Evolutionary conservation across 1,140 invertebrate species (phyloP), one percentile per base, ranked within the genome.

Genomic region (Thaumetopoea pityocampa): DNA sequence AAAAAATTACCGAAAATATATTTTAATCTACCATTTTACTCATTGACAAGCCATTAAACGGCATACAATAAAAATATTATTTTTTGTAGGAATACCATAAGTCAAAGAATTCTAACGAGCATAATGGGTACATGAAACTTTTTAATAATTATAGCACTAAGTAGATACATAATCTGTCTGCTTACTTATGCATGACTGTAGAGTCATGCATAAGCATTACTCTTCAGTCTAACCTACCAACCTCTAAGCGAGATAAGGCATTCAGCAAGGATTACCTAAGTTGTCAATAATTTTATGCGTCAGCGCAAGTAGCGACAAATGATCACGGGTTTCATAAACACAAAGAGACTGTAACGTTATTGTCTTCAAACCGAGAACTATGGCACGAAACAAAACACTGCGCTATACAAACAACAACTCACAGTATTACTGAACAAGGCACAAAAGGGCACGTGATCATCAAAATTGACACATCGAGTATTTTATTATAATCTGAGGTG

Each of bases 321-420:
- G 35, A 8, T 38, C 33, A 62, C 42, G 42, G 46, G 37, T 55
- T 52, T 51, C 59, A 55, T 51, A 61, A n/a, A 53, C 65, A 74
- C 67, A 74, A 74, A 71, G 67, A 62, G 64, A 55, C 40, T 36
- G 29, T 34, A 44, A 53, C 29, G 20, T 56, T 43, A 44, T 44
- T 61, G 38, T 61, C 24, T 38, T 36, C 46, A 16, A 30, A 34
- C 4, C 23, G 19, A 38, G 15, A 32, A 10, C 16, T 15, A 3
- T 20, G 42, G 6, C 45, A 51, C 50, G 38, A 56, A 51, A 62
- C 43, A 58, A 57, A 61, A 53, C 51, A 68, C 50, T 32, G 59
- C 42, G 45, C 42, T 38, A 40, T 59, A 66, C 63, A 45, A 56
- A 73, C 64, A 69, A 76, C 70, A 66, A 59, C 40, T 62, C 60